Conservation (phyloP, 2,888 invertebrate species). For the Pristionchus entomophagus region DNA sequence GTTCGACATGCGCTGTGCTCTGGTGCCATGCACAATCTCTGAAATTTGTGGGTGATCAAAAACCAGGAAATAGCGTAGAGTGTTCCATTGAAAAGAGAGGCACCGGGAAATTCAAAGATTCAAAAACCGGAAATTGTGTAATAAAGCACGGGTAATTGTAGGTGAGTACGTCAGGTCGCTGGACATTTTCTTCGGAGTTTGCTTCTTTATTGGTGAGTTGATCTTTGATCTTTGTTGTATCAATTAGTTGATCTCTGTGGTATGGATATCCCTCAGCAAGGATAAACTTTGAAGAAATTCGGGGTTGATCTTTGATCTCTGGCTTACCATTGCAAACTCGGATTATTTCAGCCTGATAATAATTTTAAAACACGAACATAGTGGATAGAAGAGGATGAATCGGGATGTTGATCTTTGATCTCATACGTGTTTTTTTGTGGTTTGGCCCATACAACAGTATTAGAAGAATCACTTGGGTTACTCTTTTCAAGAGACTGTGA, state of each 20-base stretch:
- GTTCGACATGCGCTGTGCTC: neutral
- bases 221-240: neutral
- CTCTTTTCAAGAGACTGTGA: too few relatives aligned
- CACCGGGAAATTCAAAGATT: too few relatives aligned
- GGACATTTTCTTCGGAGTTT: constrained; percentile 77
- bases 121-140: too few relatives aligned
- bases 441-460: too few relatives aligned
- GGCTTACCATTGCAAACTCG: too few relatives aligned
- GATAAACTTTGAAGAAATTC: too few relatives aligned
- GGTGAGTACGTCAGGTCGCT: constrained; percentile 76
- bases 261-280: too few relatives aligned
- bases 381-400: neutral
- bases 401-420: constrained; percentile 28
- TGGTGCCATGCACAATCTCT: neutral
- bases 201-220: constrained; percentile 76
- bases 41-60: neutral
- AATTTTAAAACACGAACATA: too few relatives aligned
- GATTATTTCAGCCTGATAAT: too few relatives aligned
- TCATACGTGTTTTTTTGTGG: too few relatives aligned
- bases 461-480: too few relatives aligned
- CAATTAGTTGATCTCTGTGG: too few relatives aligned
- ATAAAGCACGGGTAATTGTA: constrained; percentile 49
- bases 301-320: constrained; percentile 12
- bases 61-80: neutral
- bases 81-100: neutral